Percentiles rank a stretch among this genome's conserved stretches.
phyloP scores from a whole-genome alignment of 2,113 vertebrate genomes.

The Sardina pilchardus region DNA sequence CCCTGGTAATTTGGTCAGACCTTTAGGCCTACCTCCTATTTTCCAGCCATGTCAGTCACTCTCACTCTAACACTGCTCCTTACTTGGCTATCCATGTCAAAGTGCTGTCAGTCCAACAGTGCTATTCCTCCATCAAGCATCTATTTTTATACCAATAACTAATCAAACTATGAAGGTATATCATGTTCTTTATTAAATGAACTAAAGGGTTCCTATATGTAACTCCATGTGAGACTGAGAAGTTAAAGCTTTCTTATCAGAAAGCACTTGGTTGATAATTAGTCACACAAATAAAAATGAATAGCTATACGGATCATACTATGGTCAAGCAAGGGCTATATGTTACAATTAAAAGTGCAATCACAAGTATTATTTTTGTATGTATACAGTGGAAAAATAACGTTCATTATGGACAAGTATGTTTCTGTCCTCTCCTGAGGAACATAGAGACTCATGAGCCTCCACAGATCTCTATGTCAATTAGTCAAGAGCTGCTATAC shows the following conservation, averaged over 20 bases:
- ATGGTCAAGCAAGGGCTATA: slow-evolving; percentile 16
- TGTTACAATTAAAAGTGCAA: slow-evolving; percentile 7
- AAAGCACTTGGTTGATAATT: slow-evolving; percentile 16
- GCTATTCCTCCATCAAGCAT: not conserved
- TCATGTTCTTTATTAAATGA: not conserved
- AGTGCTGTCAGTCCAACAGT: not conserved
- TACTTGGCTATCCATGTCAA: not conserved
- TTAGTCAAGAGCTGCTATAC: not conserved
- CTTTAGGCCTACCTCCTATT: not conserved
- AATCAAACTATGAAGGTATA: not conserved
- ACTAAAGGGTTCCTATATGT: slow-evolving; percentile 4
- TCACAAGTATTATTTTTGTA: slow-evolving; percentile 17
- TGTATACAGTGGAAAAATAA: not conserved
- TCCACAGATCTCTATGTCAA: not conserved
- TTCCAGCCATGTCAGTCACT: not conserved
- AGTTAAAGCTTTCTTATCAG: slow-evolving; percentile 13
- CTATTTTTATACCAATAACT: not conserved
- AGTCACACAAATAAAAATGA: not conserved
- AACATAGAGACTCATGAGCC: not conserved
- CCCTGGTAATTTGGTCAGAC: not conserved
- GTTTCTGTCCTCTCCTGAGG: not conserved
- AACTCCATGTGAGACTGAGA: not conserved
- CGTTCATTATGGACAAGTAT: not conserved
- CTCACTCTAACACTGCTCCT: not conserved
- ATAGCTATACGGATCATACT: not conserved